Evolutionary conservation across 2,797 vertebrate species (phyloP).

Genomic region (Epinephelus awoara): DNA sequence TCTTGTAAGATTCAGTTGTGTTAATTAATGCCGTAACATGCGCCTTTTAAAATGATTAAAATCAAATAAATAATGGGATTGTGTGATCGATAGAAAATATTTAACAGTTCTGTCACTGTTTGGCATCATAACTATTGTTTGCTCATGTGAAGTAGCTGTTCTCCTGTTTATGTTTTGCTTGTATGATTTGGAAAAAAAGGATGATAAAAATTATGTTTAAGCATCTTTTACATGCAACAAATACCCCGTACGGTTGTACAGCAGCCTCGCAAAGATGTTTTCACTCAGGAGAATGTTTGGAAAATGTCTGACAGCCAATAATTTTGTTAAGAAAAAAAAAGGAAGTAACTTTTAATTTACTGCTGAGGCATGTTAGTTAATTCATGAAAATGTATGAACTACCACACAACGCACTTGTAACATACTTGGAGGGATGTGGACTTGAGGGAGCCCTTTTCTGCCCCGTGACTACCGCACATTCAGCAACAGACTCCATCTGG

Average conservation of each 20-base stretch:
- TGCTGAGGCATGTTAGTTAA: conserved; percentile 39
- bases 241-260: not conserved
- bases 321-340: not conserved
- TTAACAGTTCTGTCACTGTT: not conserved
- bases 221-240: conserved; percentile 24
- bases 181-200: conserved; percentile 49
- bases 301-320: conserved; percentile 6
- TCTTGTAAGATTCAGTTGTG: conserved; percentile 23
- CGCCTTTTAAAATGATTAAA: conserved; percentile 28
- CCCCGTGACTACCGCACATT: conserved; percentile 66
- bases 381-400: conserved; percentile 42
- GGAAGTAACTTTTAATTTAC: conserved; percentile 26
- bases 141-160: conserved; percentile 37
- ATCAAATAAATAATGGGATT: conserved; percentile 7
- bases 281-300: conserved; percentile 1
- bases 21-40: conserved; percentile 37
- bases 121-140: conserved; percentile 22
- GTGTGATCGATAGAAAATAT: not conserved
- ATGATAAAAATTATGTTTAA: conserved; percentile 41
- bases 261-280: not conserved
- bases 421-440: conserved; percentile 53
- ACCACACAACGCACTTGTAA: conserved; percentile 41
- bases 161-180: conserved; percentile 36
- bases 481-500: conserved; percentile 76
- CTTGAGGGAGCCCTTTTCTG: conserved; percentile 62